A percentile compares a stretch with the other conserved stretches of the same genome.
These are phyloP conservation scores for Venustaconcha ellipsiformis DNA, from an alignment of 1,140 invertebrate species.

Conservation along the genomic window DNA sequence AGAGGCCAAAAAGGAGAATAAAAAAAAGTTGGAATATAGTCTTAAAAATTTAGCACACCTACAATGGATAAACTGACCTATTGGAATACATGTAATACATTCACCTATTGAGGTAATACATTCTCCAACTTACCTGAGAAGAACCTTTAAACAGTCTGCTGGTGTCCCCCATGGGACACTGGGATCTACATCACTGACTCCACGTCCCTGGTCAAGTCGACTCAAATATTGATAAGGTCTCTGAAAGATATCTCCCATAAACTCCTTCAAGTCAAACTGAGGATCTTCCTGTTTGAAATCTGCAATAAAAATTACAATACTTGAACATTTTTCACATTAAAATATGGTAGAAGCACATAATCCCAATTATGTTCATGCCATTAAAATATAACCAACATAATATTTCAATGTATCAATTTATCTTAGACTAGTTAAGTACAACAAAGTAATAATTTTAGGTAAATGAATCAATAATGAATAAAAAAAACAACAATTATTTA, in stretches of 20 bases:
- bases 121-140: conserved; percentile 21
- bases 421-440: no score
- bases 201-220: conserved; percentile 10
- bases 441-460: no score
- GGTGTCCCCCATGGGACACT: conserved; percentile 21
- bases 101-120: no score
- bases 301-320: background rate
- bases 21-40: no score
- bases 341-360: background rate
- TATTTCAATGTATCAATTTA: no score
- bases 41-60: no score
- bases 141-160: conserved; percentile 27
- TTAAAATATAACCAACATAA: no score
- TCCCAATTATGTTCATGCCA: conserved; percentile 10
- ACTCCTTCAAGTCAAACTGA: conserved; percentile 10
- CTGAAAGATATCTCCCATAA: background rate
- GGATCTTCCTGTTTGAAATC: conserved; percentile 9
- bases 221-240: conserved; percentile 3
- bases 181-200: conserved; percentile 23
- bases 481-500: no score
- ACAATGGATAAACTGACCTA: no score
- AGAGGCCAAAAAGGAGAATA: no score
- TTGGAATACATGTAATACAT: no score
- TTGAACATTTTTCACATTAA: background rate
- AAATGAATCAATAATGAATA: no score